These are phyloP conservation scores for Troilus luridus DNA, from an alignment of 2,888 invertebrate species.

Conservation along the genomic window DNA sequence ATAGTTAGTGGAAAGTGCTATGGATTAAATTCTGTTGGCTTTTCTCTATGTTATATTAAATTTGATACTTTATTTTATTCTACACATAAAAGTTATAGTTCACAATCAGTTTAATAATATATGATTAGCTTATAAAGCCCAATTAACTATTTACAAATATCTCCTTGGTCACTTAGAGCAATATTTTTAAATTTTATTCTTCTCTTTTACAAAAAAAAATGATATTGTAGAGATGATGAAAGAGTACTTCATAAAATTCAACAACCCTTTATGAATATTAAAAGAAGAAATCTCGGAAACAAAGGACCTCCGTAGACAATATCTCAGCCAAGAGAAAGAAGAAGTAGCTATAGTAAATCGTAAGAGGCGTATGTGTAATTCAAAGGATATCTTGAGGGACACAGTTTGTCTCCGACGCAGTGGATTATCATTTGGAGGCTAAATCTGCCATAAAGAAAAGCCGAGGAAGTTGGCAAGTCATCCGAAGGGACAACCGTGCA, in stretches of 20 bases:
- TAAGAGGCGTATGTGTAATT: slow-evolving; percentile 35
- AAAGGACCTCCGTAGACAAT: background rate
- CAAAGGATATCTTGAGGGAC: background rate
- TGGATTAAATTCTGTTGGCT: too few species aligned
- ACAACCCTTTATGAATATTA: background rate
- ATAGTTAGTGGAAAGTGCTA: too few species aligned
- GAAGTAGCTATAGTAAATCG: background rate
- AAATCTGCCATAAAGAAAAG: slow-evolving; percentile 24
- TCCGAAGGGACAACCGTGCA: slow-evolving; percentile 36
- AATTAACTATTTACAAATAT: background rate
- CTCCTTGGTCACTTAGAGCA: too few species aligned
- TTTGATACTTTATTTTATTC: too few species aligned
- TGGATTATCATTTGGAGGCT: slow-evolving; percentile 28
- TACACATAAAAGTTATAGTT: too few species aligned
- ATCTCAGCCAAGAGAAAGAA: background rate
- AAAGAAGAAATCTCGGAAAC: background rate
- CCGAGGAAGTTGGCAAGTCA: background rate
- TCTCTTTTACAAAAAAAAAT: background rate
- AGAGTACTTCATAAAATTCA: background rate
- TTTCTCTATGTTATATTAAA: too few species aligned
- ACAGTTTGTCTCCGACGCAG: background rate
- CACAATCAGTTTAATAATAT: too few species aligned
- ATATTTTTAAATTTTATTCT: background rate
- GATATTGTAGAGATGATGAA: background rate
- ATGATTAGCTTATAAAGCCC: too few species aligned